Percentiles rank a stretch among this genome's conserved stretches.
Conservation (phyloP, 2,113 vertebrate genomes). For the Triplophysa tibetana region DNA sequence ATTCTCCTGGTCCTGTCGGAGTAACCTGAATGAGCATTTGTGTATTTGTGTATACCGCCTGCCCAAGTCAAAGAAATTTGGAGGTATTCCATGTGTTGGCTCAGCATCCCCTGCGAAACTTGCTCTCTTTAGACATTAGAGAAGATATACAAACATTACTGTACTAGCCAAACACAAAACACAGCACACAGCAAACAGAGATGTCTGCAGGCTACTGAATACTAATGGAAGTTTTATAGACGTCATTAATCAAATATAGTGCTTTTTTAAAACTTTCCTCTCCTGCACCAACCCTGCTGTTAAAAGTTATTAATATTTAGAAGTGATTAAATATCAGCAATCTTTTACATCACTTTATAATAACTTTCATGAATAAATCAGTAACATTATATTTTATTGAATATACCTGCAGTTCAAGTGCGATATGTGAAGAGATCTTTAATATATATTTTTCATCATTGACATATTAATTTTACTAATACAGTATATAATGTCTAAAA, state of each 20-base stretch:
- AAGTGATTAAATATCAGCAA: background rate
- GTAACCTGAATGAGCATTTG: background rate
- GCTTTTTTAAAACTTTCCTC: background rate
- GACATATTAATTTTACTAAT: too few species aligned
- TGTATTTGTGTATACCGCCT: conserved; percentile 20
- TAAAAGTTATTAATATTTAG: background rate
- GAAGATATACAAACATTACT: conserved; percentile 41
- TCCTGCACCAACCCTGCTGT: background rate
- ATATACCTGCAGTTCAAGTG: too few species aligned
- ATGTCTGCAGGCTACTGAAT: conserved; percentile 1
- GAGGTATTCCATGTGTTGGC: conserved; percentile 44
- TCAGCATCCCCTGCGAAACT: conserved; percentile 43
- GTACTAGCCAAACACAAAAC: conserved; percentile 38
- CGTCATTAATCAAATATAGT: conserved; percentile 20
- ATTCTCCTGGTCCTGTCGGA: background rate
- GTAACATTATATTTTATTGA: too few species aligned
- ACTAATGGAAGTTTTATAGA: conserved; percentile 4
- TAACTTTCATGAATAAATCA: background rate
- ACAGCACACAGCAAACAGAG: background rate
- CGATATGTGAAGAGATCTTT: too few species aligned
- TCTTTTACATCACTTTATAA: background rate
- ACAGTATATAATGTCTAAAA: too few species aligned
- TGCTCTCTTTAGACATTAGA: conserved; percentile 42
- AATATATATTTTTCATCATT: background rate
- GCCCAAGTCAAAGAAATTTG: conserved; percentile 32